Percentiles rank a stretch among this genome's conserved stretches.
phyloP scores from a whole-genome alignment of 1,140 invertebrate genomes.

The Camponotus pennsylvanicus region DNA sequence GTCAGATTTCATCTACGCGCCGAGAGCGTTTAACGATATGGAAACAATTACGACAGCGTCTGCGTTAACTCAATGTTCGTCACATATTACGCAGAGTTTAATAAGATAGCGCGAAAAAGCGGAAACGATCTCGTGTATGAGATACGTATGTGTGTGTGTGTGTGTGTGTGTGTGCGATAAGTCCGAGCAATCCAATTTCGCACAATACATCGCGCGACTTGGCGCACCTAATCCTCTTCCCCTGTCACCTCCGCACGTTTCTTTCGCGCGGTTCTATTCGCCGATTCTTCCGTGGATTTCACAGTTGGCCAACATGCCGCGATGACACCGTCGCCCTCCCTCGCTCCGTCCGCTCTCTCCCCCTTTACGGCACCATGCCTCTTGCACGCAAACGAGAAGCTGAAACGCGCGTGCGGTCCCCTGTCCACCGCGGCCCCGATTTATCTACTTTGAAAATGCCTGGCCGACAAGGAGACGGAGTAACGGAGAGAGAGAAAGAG shows the following conservation, averaged over 20 bases:
- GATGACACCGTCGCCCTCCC: slow-evolving; percentile 21
- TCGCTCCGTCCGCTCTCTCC: neutral
- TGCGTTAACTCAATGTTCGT: neutral
- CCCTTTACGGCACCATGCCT: neutral
- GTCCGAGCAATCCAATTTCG: slow-evolving; percentile 26
- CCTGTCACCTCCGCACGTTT: neutral
- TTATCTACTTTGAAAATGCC: slow-evolving; percentile 84
- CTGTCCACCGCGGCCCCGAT: slow-evolving; percentile 41
- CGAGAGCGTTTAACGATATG: neutral
- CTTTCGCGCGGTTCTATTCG: neutral
- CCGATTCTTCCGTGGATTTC: slow-evolving; percentile 27
- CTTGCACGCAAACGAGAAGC: slow-evolving; percentile 44
- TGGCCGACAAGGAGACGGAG: slow-evolving; percentile 65
- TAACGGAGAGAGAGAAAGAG: slow-evolving; percentile 54
- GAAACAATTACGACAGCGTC: slow-evolving; percentile 3
- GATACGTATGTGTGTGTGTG: neutral
- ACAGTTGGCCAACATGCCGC: slow-evolving; percentile 22
- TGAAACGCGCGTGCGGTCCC: slow-evolving; percentile 41
- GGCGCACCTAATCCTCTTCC: slow-evolving; percentile 65
- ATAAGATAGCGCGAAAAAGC: slow-evolving; percentile 42
- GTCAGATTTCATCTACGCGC: slow-evolving; percentile 23
- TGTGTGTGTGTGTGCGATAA: neutral
- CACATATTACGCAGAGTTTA: slow-evolving; percentile 14
- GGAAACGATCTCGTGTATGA: slow-evolving; percentile 27
- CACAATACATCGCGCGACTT: slow-evolving; percentile 21